phyloP scores from a whole-genome alignment of 2,797 vertebrate genomes.

The Rhinichthys osculus region DNA sequence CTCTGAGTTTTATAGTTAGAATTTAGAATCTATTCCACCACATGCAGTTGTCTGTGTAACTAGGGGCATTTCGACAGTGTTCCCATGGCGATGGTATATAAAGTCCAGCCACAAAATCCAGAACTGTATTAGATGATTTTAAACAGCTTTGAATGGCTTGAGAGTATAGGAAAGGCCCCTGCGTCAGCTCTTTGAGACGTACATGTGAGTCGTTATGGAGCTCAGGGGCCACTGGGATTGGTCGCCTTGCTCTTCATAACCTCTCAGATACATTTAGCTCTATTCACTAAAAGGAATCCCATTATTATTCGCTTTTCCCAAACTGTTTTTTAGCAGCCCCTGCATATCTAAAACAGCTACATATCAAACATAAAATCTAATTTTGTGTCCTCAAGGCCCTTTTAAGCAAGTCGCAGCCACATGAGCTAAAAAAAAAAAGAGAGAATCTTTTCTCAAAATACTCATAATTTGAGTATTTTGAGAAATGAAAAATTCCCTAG shows the following conservation, averaged over 20 bases:
- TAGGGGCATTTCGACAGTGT: constrained; percentile 71
- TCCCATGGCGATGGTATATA: constrained; percentile 70
- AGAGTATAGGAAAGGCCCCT: constrained; percentile 15
- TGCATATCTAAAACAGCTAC: constrained; percentile 25
- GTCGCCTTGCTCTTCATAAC: constrained; percentile 13
- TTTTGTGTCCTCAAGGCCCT: constrained; percentile 21
- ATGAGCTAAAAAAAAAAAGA: background rate
- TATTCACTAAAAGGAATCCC: constrained; percentile 8
- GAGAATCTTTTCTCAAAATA: background rate
- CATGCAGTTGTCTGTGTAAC: constrained; percentile 70
- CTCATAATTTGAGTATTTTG: background rate
- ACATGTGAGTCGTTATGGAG: constrained; percentile 1
- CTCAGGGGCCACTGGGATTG: constrained; percentile 19
- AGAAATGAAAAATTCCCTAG: background rate
- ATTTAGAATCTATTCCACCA: constrained; percentile 65
- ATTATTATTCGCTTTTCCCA: constrained; percentile 14
- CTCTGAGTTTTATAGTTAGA: constrained; percentile 60
- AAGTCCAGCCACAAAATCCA: constrained; percentile 69
- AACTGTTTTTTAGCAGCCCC: background rate
- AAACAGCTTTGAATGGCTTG: background rate
- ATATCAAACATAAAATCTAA: constrained; percentile 28
- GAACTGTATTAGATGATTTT: constrained; percentile 52
- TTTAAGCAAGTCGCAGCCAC: constrained; percentile 30
- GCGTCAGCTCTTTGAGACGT: constrained; percentile 46
- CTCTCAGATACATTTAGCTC: constrained; percentile 12